Conservation (phyloP, 1,140 invertebrate genomes). For the Ladona fulva region DNA sequence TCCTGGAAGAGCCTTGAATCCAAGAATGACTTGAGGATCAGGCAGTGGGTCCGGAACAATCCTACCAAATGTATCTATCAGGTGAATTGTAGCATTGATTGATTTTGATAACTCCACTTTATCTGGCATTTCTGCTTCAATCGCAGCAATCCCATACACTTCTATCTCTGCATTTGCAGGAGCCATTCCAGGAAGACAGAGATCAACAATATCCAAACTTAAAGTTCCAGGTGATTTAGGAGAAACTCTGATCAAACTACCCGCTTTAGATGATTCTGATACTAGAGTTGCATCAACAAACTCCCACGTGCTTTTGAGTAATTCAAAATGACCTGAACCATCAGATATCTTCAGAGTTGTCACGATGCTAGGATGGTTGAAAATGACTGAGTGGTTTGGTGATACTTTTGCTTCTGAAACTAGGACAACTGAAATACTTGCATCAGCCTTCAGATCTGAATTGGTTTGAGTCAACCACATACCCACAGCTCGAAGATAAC, state of each 20-base stretch:
- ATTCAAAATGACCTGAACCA: background rate
- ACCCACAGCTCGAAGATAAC: background rate
- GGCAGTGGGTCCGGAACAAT: background rate
- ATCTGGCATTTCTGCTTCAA: background rate
- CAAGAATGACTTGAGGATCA: background rate
- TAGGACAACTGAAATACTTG: background rate
- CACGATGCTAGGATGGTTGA: background rate
- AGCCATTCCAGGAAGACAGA: background rate
- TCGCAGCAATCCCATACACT: background rate
- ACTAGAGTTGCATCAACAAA: background rate
- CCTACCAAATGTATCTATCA: background rate
- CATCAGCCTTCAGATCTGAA: background rate
- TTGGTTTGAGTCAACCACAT: background rate
- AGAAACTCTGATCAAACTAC: background rate
- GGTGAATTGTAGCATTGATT: background rate
- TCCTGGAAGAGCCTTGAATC: background rate
- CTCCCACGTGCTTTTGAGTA: background rate
- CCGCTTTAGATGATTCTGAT: background rate
- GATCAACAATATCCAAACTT: background rate
- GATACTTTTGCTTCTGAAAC: background rate
- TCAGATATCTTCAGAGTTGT: background rate
- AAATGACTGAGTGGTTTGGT: background rate
- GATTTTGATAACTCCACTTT: background rate
- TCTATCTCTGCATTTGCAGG: background rate
- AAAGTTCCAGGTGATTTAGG: background rate